Percentiles rank a stretch among this genome's conserved stretches.
Evolutionary conservation across 2,113 vertebrate species (phyloP).

Genomic region (Oriolus oriolus): DNA sequence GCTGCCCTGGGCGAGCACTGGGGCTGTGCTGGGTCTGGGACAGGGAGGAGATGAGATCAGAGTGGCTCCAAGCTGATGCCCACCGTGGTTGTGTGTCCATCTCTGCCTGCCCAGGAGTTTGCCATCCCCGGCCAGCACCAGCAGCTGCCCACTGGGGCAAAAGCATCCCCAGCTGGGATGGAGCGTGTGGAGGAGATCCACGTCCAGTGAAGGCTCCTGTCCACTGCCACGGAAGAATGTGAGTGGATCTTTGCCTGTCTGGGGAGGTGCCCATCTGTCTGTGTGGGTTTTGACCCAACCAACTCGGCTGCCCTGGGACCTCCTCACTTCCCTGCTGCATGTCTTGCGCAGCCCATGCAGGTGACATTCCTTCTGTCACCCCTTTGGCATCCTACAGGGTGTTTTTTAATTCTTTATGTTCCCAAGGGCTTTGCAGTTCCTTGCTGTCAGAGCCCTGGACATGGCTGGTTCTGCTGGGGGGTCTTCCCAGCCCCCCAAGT

Average conservation of each 20-base stretch:
- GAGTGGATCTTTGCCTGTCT: not conserved
- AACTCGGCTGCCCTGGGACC: not conserved
- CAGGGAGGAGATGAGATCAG: not conserved
- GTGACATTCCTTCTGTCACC: not conserved
- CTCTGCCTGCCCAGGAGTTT: not conserved
- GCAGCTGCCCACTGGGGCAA: not conserved
- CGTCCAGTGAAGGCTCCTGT: not conserved
- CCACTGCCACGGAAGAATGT: fast-evolving
- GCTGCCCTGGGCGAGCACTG: not conserved
- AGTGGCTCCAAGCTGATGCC: not conserved
- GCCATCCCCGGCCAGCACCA: not conserved
- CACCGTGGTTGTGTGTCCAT: too few relatives aligned
- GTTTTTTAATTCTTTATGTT: not conserved
- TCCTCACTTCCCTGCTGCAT: not conserved
- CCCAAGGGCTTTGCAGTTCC: not conserved
- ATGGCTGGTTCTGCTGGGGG: not conserved
- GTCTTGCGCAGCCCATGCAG: not conserved
- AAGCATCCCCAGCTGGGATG: not conserved
- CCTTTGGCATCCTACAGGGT: not conserved
- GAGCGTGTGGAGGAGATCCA: not conserved
- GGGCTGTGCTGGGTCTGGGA: not conserved
- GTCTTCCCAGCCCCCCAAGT: not conserved
- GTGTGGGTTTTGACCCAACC: not conserved
- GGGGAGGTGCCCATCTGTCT: not conserved
- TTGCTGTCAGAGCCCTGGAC: not conserved